Base-by-base conservation (phyloP, 2,888 invertebrate genomes). In the Vesta saturnalis region DNA sequence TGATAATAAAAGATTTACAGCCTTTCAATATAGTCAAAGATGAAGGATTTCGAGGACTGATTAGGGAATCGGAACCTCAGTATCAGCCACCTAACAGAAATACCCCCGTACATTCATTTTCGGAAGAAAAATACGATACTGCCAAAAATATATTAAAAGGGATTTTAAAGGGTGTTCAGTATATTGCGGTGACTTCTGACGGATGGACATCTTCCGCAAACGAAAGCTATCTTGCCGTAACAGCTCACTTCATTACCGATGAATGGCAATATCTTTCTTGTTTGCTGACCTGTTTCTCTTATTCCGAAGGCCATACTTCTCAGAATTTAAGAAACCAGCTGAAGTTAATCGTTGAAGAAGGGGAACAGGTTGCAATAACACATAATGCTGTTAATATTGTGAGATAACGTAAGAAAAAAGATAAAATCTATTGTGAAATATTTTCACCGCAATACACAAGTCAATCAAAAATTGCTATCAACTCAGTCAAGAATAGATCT, bases 301-400 rank as follows among this genome's bases (percentile, higher is more conserved):
- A 54, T 22, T 39, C 58, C 8, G 61, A 66, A 14, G 56, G 55
- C 15, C 70, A 71, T 57, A 73, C 69, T 18, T 52, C 66, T 0
- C 35, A 69, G 64, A 67, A 73, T 60, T 10, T 73, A 30, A 0
- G 23, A 16, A 10, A 55, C 1, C 55, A 71, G 21, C 54, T 73
- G 49, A 43, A 54, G 22, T 49, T 52, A 47, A 22, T 70, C 19
- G 15, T 21, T 54, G 39, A 21, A 3, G 64, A 66, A 57, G n/a
- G 69, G 70, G 70, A 47, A 56, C 1, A 52, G 18, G 4, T 19
- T 19, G n/a, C 15, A 60, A 6, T 23, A 55, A 62, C 70, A 39
- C 69, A 72, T 58, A 68, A 72, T 55, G 70, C 67, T n/a, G 61
- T 64, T 15, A 66, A 69, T 69, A 56, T 52, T 2, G 8, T 39